These are phyloP conservation scores for Pantelozetes paolii DNA, from an alignment of 2,888 invertebrate genomes.

Conservation along the genomic window DNA sequence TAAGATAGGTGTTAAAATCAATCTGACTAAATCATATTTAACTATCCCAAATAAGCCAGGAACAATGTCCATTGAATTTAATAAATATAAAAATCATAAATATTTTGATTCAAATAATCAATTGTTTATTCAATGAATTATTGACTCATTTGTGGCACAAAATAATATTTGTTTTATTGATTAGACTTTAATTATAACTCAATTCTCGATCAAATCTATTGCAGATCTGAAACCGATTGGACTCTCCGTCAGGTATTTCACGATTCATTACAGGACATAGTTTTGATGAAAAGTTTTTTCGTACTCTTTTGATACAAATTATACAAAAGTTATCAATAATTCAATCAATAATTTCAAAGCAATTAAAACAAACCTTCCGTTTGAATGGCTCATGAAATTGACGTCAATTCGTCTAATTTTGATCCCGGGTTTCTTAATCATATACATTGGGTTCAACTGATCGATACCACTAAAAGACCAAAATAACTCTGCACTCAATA, in stretches of 20 bases:
- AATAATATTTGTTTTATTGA: neutral
- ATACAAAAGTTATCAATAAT: neutral
- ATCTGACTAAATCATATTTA: no score
- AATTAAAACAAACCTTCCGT: neutral
- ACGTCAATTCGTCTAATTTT: conserved; percentile 10
- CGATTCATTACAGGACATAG: neutral
- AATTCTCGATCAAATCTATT: conserved; percentile 1
- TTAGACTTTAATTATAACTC: neutral
- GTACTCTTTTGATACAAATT: neutral
- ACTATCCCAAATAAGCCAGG: no score
- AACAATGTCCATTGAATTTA: no score
- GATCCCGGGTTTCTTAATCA: conserved; percentile 9
- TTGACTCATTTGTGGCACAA: neutral
- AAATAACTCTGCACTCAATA: conserved; percentile 5
- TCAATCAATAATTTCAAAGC: neutral
- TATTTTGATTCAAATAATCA: no score
- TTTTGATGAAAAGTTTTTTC: conserved; percentile 22
- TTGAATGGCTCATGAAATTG: conserved; percentile 30
- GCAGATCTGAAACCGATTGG: conserved; percentile 14
- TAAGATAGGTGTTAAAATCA: no score
- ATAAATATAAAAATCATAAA: no score
- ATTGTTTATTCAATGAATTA: no score
- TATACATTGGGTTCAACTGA: conserved; percentile 14
- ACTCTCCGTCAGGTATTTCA: conserved; percentile 17
- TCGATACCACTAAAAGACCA: conserved; percentile 28